Percentiles rank a stretch among this genome's conserved stretches.
phyloP scores from a whole-genome alignment of 1,140 invertebrate genomes.

The Trichonephila inaurata region DNA sequence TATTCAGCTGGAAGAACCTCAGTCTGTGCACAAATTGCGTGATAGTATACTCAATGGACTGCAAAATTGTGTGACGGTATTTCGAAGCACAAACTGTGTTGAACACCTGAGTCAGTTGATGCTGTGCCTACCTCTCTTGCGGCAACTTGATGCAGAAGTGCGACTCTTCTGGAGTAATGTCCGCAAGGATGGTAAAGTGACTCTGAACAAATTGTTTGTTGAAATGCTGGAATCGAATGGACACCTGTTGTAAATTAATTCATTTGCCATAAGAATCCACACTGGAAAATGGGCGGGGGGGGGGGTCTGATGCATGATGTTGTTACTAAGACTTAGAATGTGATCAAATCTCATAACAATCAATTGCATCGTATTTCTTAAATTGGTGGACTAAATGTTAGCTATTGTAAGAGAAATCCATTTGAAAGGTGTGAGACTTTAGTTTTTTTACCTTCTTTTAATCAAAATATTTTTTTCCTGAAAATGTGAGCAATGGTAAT shows the following conservation, averaged over 20 bases:
- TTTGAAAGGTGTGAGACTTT: background rate
- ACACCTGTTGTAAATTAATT: conserved; percentile 73
- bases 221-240: conserved; percentile 95
- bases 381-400: conserved; percentile 45
- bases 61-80: conserved; percentile 90
- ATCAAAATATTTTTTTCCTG: too few species aligned
- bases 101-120: conserved; percentile 90
- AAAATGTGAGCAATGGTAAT: too few species aligned
- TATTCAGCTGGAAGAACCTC: conserved; percentile 91
- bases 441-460: too few species aligned
- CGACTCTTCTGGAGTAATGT: conserved; percentile 94
- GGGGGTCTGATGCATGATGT: conserved; percentile 45
- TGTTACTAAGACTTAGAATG: conserved; percentile 62
- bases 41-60: conserved; percentile 92
- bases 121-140: conserved; percentile 91
- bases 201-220: conserved; percentile 97
- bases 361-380: conserved; percentile 41
- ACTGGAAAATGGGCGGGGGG: background rate
- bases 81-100: conserved; percentile 82
- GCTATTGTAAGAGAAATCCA: background rate
- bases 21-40: conserved; percentile 91
- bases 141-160: conserved; percentile 93
- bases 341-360: conserved; percentile 68
- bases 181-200: conserved; percentile 91
- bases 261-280: conserved; percentile 56